phyloP scores from a whole-genome alignment of 1,140 invertebrate genomes.

The Zaprionus africanus region DNA sequence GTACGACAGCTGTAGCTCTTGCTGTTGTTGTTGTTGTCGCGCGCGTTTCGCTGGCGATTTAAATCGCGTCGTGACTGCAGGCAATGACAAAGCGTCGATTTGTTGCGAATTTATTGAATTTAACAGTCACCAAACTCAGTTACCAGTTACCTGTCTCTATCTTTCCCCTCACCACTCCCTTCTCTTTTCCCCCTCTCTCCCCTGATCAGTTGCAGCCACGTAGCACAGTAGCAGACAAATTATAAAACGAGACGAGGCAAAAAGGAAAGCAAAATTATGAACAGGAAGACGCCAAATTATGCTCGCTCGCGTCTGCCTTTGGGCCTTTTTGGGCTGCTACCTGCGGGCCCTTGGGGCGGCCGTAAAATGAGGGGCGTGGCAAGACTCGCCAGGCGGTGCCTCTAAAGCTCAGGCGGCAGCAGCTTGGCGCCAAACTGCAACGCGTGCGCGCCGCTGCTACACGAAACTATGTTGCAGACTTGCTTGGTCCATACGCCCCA shows the following conservation, averaged over 20 bases:
- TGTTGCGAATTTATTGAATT: constrained; percentile 34
- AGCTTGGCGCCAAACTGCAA: constrained; percentile 69
- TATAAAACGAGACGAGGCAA: constrained; percentile 52
- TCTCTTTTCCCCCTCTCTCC: background rate
- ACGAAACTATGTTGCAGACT: background rate
- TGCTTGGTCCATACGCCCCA: no score
- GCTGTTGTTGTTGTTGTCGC: constrained; percentile 35
- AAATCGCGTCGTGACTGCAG: constrained; percentile 46
- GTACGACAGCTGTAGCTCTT: constrained; percentile 47
- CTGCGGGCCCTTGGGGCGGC: background rate
- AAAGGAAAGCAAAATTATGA: constrained; percentile 67
- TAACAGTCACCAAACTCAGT: background rate
- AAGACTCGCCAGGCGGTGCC: background rate
- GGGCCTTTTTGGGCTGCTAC: background rate
- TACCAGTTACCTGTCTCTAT: background rate
- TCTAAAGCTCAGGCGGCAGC: constrained; percentile 44
- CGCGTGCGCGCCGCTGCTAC: constrained; percentile 35
- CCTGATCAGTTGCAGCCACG: constrained; percentile 30
- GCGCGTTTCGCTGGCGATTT: constrained; percentile 45
- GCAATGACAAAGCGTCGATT: constrained; percentile 29
- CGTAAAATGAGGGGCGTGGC: constrained; percentile 1
- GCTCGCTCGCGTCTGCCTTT: constrained; percentile 1
- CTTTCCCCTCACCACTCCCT: background rate
- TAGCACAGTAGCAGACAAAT: constrained; percentile 75
- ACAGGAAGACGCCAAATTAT: constrained; percentile 57